A percentile compares a stretch with the other conserved stretches of the same genome.
Conservation (phyloP, 2,888 invertebrate species). For the Cyrtodaria siliqua region DNA sequence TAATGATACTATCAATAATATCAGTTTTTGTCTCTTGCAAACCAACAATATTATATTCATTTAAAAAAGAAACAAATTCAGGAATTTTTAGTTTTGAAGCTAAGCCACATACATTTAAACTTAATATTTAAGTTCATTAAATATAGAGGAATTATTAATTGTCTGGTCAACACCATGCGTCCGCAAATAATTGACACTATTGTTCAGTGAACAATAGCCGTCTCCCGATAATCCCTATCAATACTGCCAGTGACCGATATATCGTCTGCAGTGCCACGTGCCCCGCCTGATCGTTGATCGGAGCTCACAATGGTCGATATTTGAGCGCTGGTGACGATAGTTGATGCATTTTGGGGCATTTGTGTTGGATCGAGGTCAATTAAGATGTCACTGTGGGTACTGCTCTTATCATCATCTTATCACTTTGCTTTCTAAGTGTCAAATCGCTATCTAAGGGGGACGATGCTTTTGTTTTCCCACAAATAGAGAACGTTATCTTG, state of each 20-base stretch:
- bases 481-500: not conserved
- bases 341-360: no score
- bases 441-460: constrained; percentile 15
- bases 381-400: no score
- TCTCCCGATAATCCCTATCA: constrained; percentile 1
- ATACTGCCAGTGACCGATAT: no score
- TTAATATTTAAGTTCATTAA: not conserved
- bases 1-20: not conserved
- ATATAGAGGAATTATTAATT: no score
- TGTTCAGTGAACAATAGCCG: constrained; percentile 9
- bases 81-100: constrained; percentile 6
- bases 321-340: no score
- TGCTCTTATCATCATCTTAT: no score
- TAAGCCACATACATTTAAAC: constrained; percentile 29
- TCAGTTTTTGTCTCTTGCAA: constrained; percentile 24
- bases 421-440: constrained; percentile 1
- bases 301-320: no score
- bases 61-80: constrained; percentile 5
- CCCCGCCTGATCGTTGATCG: no score
- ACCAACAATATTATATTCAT: constrained; percentile 13
- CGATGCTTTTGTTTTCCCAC: constrained; percentile 5
- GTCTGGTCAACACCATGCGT: no score
- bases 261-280: no score
- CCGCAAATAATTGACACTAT: not conserved
- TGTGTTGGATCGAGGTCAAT: no score